Percentiles rank a stretch among this genome's conserved stretches.
These are phyloP conservation scores for Elgaria multicarinata DNA, from an alignment of 2,113 vertebrate genomes.

Conservation along the genomic window DNA sequence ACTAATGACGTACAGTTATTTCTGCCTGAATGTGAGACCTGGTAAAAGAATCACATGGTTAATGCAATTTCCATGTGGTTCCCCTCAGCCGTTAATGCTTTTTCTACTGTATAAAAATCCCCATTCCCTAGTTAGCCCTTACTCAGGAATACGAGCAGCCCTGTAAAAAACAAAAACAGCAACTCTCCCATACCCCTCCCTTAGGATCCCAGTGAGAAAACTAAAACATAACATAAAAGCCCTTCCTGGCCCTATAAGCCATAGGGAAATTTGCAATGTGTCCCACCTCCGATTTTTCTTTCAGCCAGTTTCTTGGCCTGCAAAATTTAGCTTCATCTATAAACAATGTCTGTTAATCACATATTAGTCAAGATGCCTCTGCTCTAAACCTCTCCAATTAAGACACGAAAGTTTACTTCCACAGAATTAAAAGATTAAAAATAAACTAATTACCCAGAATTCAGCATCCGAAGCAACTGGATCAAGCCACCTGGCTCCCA, in stretches of 20 bases:
- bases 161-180: conserved; percentile 48
- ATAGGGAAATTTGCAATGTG: conserved; percentile 43
- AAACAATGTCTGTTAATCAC: conserved; percentile 64
- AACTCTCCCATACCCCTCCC: background rate
- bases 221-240: conserved; percentile 58
- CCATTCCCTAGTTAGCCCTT: conserved; percentile 27
- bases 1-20: conserved; percentile 63
- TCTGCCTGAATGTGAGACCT: conserved; percentile 35
- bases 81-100: conserved; percentile 46
- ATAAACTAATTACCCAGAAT: conserved; percentile 72
- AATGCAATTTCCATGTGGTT: conserved; percentile 70
- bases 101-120: conserved; percentile 11
- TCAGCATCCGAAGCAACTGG: conserved; percentile 54
- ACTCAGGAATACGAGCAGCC: conserved; percentile 41
- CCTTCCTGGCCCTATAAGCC: conserved; percentile 40
- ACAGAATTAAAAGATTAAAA: conserved; percentile 70
- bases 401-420: conserved; percentile 57
- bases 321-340: conserved; percentile 49
- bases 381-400: conserved; percentile 57
- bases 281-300: conserved; percentile 4
- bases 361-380: conserved; percentile 61
- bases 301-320: conserved; percentile 32
- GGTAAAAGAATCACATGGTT: conserved; percentile 62
- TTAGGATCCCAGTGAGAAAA: conserved; percentile 57
- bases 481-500: conserved; percentile 69